Evolutionary conservation across 23 tunicate genomes (phyloP), one percentile per base, ranked within the genome.

Genomic region (Ciona savignyi): DNA sequence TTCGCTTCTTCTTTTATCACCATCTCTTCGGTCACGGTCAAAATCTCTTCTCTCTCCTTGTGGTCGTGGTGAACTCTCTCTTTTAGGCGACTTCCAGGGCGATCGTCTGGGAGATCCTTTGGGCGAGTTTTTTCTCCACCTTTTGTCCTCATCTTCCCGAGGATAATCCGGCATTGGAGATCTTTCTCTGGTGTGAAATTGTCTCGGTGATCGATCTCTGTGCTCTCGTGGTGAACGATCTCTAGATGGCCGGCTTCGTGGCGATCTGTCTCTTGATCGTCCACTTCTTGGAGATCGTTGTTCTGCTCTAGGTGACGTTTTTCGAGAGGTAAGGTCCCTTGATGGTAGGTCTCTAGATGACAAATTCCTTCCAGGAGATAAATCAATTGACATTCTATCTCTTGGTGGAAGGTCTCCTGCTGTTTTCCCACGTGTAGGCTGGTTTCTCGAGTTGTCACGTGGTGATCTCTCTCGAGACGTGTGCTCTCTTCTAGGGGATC

Each of bases 11-110:
- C 56, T 42, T 42, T 15, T 42, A 15, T 42, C 56, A 42, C 15
- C 56, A 42, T 42, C 56, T 42, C 56, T 42, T 42, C 56, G 56
- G 15, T 42, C 56, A 42, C 56, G 56, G 56, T 42, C 56, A 42
- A 42, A 42, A 6, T 42, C 56, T 15, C 56, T 42, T 42, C 15
- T 42, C 11, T 42, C 56, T 42, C 56, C 15, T 42, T 15, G 9
- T 6, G 9, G 56, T 42, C 56, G 56, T 9, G 56, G 56, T 6
- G 56, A 42, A 9, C 15, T 9, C 9, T 42, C 56, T 42, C 56
- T 42, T 42, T 42, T 9, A 6, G 56, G 56, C 11, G 56, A 42
- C 56, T 15, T 42, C 56, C 56, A 6, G 9, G 56, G 56, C 15
- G 56, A 42, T 42, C 56, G 9, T 42, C 56, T 9, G 15, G 56